These are phyloP conservation scores for Branchellion lobata DNA, from an alignment of 2,888 invertebrate genomes.

Conservation along the genomic window DNA sequence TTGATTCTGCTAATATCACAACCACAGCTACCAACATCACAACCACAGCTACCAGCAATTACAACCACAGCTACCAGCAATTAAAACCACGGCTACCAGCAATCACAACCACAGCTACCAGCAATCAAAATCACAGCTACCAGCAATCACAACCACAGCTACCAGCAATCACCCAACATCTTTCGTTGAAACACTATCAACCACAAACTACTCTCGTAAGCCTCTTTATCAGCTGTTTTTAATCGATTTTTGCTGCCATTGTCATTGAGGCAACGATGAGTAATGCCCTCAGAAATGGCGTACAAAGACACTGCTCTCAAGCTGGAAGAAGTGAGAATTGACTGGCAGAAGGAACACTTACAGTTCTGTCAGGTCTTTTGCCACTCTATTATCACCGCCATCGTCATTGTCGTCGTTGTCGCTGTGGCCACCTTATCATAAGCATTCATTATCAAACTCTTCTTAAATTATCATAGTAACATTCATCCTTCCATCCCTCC, in stretches of 20 bases:
- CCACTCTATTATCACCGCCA: background rate
- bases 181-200: too few species aligned
- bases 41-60: too few species aligned
- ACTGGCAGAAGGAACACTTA: constrained; percentile 44
- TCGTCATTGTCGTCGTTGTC: background rate
- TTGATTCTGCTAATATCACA: background rate
- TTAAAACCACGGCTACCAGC: too few species aligned
- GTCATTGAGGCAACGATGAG: too few species aligned
- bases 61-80: too few species aligned
- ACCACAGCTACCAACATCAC: too few species aligned
- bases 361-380: constrained; percentile 33
- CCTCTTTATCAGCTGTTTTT: too few species aligned
- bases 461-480: too few species aligned
- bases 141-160: background rate
- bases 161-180: background rate
- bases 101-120: too few species aligned
- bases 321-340: constrained; percentile 23
- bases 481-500: background rate
- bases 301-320: constrained; percentile 41
- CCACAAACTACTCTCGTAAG: too few species aligned
- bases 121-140: background rate
- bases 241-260: too few species aligned
- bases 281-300: constrained; percentile 5
- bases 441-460: background rate
- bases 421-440: too few species aligned